Evolutionary conservation across 2,113 vertebrate species (phyloP).

Genomic region (Oplegnathus fasciatus): DNA sequence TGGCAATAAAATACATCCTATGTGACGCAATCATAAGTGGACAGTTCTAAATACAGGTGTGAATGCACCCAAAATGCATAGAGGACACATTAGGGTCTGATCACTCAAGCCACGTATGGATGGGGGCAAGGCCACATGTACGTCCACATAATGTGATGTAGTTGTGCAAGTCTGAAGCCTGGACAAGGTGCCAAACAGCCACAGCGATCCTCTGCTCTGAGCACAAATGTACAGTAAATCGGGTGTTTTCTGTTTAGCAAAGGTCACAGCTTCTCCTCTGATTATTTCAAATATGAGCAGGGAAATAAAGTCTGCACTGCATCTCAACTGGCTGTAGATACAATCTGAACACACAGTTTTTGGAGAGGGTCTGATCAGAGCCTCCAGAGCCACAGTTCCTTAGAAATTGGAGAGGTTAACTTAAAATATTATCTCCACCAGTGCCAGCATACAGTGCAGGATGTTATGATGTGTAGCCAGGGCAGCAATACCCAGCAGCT

Average conservation of each 20-base stretch:
- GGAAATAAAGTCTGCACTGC: neutral
- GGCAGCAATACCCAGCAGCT: conserved; percentile 3
- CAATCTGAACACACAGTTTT: neutral
- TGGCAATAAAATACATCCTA: conserved; percentile 55
- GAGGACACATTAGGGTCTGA: conserved; percentile 4
- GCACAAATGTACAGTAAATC: neutral
- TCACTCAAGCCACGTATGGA: conserved; percentile 11
- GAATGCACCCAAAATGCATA: conserved; percentile 49
- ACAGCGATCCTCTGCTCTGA: neutral
- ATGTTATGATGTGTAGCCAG: conserved; percentile 30
- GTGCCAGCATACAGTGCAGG: conserved; percentile 3
- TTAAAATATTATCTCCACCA: conserved; percentile 29
- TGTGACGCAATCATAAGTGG: conserved; percentile 42
- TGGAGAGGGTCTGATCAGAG: conserved; percentile 7
- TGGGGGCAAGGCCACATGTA: neutral
- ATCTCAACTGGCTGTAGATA: neutral
- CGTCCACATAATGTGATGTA: neutral
- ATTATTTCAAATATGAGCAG: neutral
- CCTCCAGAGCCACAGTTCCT: neutral
- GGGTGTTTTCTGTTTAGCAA: neutral
- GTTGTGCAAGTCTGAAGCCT: neutral
- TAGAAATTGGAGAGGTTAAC: neutral
- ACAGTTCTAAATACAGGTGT: conserved; percentile 66
- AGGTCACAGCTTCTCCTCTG: neutral
- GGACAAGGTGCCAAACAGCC: neutral